Evolutionary conservation across 2,113 vertebrate genomes (phyloP).

Genomic region (Spea multiplicata): DNA sequence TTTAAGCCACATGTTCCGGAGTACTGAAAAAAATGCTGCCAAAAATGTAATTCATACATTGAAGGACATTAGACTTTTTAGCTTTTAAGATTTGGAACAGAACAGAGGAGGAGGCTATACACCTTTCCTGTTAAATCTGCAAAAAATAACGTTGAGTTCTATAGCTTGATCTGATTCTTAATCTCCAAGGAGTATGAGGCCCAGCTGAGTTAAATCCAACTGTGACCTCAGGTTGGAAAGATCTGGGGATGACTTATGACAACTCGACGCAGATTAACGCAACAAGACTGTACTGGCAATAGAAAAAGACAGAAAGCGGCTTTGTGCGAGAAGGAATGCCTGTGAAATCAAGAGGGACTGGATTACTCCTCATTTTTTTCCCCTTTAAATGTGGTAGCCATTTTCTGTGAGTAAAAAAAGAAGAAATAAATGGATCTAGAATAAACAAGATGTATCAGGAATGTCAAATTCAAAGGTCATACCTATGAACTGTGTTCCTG

Average conservation of each 20-base stretch:
- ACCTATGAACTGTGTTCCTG: too few species aligned
- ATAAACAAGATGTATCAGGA: conserved; percentile 5
- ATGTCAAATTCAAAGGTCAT: too few species aligned
- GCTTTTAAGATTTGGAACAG: not conserved
- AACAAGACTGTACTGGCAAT: not conserved
- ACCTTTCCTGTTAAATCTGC: not conserved
- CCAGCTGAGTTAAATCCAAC: not conserved
- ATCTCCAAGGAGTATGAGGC: not conserved
- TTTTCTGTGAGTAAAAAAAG: not conserved
- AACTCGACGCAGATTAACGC: not conserved
- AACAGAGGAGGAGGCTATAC: not conserved
- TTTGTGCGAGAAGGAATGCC: conserved; percentile 3
- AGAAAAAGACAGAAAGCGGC: not conserved
- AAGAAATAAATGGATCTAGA: not conserved
- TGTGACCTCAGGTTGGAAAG: conserved; percentile 7
- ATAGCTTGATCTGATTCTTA: not conserved
- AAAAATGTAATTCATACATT: too few species aligned
- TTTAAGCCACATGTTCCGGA: too few species aligned
- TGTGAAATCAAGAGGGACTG: conserved; percentile 5
- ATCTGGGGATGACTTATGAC: conserved; percentile 4
- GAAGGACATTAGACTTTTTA: too few species aligned
- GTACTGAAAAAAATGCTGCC: too few species aligned
- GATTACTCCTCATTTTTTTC: not conserved
- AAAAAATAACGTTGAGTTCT: not conserved
- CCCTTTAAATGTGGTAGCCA: conserved; percentile 10